Evolutionary conservation across 2,113 vertebrate genomes (phyloP).

Genomic region (Poeciliopsis turrubarensis): DNA sequence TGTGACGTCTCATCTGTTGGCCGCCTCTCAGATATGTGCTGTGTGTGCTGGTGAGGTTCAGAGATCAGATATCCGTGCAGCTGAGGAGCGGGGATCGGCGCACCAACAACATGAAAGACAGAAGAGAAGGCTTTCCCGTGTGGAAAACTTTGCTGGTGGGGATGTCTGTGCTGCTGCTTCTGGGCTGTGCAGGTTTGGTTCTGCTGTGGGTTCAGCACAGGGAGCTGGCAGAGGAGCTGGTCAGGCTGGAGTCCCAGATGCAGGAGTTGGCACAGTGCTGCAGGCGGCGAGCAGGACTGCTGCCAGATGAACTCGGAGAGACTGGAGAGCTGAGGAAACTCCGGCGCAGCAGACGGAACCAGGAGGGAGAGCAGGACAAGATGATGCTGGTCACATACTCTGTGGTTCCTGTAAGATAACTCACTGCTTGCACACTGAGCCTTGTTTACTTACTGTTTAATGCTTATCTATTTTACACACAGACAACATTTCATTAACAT

Average conservation of each 20-base stretch:
- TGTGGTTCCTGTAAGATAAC: constrained; percentile 84
- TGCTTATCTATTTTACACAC: no score
- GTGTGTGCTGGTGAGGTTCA: constrained; percentile 43
- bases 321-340: constrained; percentile 41
- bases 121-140: background rate
- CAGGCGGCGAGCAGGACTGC: constrained; percentile 9
- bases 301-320: background rate
- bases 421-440: background rate
- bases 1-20: constrained; percentile 57
- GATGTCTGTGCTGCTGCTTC: constrained; percentile 69
- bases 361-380: constrained; percentile 75
- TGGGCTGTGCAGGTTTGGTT: constrained; percentile 78
- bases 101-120: constrained; percentile 53
- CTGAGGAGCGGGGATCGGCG: constrained; percentile 1
- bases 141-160: constrained; percentile 71
- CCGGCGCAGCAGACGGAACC: constrained; percentile 81
- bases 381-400: constrained; percentile 89
- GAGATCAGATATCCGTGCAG: constrained; percentile 35
- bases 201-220: constrained; percentile 80
- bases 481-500: no score
- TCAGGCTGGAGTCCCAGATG: constrained; percentile 72
- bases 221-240: constrained; percentile 78
- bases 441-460: no score
- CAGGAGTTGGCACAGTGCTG: constrained; percentile 58
- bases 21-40: constrained; percentile 54